A percentile compares a stretch with the other conserved stretches of the same genome.
These are phyloP conservation scores for Hydrozoanthus gracilis DNA, from an alignment of 92 coral and sea anemone genomes.

Conservation along the genomic window DNA sequence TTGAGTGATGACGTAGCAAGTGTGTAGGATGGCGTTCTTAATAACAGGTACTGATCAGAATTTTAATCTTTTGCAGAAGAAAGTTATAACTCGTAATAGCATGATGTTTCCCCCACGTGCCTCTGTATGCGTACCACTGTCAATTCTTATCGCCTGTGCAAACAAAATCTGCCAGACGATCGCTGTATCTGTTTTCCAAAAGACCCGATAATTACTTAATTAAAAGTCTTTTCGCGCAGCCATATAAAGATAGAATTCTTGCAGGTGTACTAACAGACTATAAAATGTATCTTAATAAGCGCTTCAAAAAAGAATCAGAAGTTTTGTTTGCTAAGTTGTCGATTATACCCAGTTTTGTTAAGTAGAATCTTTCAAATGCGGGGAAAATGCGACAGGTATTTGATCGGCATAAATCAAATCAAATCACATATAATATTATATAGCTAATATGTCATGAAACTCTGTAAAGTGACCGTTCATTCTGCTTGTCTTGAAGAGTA, in stretches of 20 bases:
- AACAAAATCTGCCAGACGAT: not conserved
- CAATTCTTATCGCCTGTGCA: constrained; percentile 16
- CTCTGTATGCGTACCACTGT: constrained; percentile 16
- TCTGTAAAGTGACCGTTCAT: too few relatives aligned
- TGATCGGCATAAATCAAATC: too few relatives aligned
- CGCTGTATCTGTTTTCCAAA: not conserved
- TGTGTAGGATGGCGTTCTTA: too few relatives aligned
- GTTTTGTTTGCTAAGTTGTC: too few relatives aligned
- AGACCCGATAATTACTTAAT: constrained; percentile 41
- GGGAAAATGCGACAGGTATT: too few relatives aligned
- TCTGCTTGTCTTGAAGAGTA: too few relatives aligned
- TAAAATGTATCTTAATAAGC: not conserved
- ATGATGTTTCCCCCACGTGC: not conserved
- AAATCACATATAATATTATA: too few relatives aligned
- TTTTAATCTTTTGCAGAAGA: constrained; percentile 14
- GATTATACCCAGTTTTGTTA: too few relatives aligned
- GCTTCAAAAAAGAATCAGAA: not conserved
- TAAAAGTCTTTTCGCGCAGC: constrained; percentile 22
- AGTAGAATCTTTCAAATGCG: too few relatives aligned
- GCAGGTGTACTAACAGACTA: constrained; percentile 7
- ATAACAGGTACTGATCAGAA: not conserved
- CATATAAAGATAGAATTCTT: not conserved
- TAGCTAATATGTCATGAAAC: too few relatives aligned
- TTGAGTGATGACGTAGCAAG: too few relatives aligned
- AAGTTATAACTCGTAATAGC: not conserved